Conservation (phyloP, 2,113 vertebrate species). For the Kryptolebias marmoratus region DNA sequence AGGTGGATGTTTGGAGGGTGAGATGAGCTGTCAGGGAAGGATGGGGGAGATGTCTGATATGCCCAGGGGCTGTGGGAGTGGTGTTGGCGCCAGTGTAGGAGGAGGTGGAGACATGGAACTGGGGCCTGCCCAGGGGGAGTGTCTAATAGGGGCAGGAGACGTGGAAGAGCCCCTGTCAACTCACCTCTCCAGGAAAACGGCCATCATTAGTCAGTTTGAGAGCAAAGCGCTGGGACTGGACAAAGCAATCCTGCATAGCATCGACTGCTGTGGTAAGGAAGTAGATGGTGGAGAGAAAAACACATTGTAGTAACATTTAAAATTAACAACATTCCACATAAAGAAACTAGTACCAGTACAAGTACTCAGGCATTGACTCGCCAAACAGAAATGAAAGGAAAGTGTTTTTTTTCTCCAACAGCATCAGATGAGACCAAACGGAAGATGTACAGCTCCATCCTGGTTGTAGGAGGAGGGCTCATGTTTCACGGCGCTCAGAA, state of each 20-base stretch:
- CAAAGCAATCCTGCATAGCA: constrained; percentile 97
- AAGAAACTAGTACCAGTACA: not conserved
- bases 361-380: too few species aligned
- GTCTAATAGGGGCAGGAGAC: constrained; percentile 86
- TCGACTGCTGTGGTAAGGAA: constrained; percentile 90
- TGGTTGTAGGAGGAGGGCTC: constrained; percentile 95
- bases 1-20: constrained; percentile 85
- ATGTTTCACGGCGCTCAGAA: constrained; percentile 96
- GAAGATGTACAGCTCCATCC: constrained; percentile 98
- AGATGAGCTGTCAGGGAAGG: constrained; percentile 85
- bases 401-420: constrained; percentile 62
- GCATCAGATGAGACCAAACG: constrained; percentile 97
- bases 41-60: constrained; percentile 75
- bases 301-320: too few species aligned
- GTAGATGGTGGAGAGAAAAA: not conserved
- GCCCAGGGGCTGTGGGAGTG: constrained; percentile 76
- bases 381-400: not conserved
- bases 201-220: constrained; percentile 92
- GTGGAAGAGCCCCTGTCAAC: constrained; percentile 87
- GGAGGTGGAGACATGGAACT: constrained; percentile 88
- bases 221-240: constrained; percentile 96
- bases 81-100: constrained; percentile 64
- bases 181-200: constrained; percentile 91
- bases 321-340: too few species aligned
- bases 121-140: constrained; percentile 85